Base-by-base conservation (phyloP, 1,140 invertebrate species). In the Drosophila carrolli region DNA sequence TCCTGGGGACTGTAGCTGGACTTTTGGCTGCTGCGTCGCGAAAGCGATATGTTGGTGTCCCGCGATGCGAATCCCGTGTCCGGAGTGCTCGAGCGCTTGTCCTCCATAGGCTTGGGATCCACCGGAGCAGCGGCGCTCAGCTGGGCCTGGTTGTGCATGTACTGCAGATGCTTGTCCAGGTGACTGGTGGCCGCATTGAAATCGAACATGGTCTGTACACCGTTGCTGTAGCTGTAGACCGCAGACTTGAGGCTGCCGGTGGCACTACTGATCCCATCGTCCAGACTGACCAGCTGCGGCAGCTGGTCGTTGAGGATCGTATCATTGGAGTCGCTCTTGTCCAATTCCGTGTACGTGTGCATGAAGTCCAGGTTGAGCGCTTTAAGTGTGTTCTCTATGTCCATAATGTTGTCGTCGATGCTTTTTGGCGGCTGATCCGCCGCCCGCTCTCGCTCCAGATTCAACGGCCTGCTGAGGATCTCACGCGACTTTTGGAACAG, bases 401-500 rank as follows among this genome's bases (percentile, higher is more conserved):
- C 92, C 76, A 92, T 82, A 3, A 92, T 83, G 46, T 92, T 91
- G 50, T 92, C 92, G 23, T 82, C 88, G 16, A 92, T 77, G 46
- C 78, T 79, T 43, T 81, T 73, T 4, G 78, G 67, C 55, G 83
- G 50, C 38, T 66, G 48, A 27, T 38, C n/a, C 13, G 44, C 51
- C 35, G 32, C 43, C 13, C 38, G 37, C 38, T 79, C 78, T 8
- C 74, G 67, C 6, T 83, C 84, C n/a, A 75, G 57, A 46, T 89
- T 90, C 35, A 93, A 93, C 0, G 95, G 95, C 47, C 95, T 94
- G 0, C 94, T 94, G 0, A 96, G 90, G 1, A 96, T 90, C 91
- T 96, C 95, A 2, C 95, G 93, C 0, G 95, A 96, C 74, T 95
- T 95, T 5, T 95, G 95, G 68, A 96, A 96, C 81, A 95, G 95